Conservation (phyloP, 92 coral and sea anemone species). For the Diadumene lineata region DNA sequence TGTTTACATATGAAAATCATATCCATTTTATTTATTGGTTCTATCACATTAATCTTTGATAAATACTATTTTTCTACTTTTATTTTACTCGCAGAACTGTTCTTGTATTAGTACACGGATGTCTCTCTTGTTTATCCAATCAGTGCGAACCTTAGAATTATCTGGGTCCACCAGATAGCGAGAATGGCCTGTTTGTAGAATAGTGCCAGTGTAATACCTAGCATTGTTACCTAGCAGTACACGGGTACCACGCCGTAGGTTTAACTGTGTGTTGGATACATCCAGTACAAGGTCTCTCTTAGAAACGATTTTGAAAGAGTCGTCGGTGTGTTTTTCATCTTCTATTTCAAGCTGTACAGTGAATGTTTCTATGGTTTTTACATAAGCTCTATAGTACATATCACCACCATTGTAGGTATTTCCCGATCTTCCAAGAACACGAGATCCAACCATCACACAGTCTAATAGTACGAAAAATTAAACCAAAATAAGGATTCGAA, state of each 20-base stretch:
- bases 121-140: neutral
- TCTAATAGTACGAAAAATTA: neutral
- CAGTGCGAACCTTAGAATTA: neutral
- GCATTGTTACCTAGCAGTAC: neutral
- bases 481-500: neutral
- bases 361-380: neutral
- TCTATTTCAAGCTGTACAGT: constrained; percentile 7
- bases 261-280: constrained; percentile 14
- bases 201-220: constrained; percentile 17
- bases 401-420: neutral
- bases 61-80: neutral
- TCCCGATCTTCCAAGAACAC: constrained; percentile 25
- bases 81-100: constrained; percentile 12
- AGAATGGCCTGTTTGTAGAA: neutral
- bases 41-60: neutral
- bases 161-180: constrained; percentile 1
- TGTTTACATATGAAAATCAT: too few species aligned
- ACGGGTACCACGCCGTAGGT: constrained; percentile 13
- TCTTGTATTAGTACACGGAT: constrained; percentile 7
- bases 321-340: neutral
- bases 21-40: neutral
- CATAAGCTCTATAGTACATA: constrained; percentile 11
- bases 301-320: neutral
- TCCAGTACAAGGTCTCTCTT: constrained; percentile 17
- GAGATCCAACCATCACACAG: constrained; percentile 30